These are phyloP conservation scores for Gobiocypris rarus DNA, from an alignment of 2,113 vertebrate species.

Conservation along the genomic window DNA sequence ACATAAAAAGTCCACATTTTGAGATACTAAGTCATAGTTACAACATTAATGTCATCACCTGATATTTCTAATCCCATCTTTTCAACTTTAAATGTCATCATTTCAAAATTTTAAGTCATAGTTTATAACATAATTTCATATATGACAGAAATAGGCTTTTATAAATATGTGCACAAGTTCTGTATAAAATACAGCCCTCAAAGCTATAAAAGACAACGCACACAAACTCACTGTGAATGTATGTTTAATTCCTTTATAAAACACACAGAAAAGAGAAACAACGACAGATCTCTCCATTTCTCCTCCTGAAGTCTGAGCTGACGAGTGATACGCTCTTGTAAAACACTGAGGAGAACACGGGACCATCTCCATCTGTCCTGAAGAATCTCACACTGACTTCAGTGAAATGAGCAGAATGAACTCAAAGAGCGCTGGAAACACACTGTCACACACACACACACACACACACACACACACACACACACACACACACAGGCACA, in stretches of 20 bases:
- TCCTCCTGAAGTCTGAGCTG: not conserved
- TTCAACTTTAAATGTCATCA: not conserved
- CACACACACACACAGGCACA: too few species aligned
- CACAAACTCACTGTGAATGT: not conserved
- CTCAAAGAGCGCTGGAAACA: constrained; percentile 82
- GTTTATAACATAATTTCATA: not conserved
- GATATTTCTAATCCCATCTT: not conserved
- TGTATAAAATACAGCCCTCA: not conserved
- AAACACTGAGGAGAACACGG: too few species aligned
- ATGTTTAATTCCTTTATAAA: not conserved
- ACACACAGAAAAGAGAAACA: not conserved
- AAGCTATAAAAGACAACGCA: not conserved
- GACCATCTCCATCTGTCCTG: not conserved
- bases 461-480: constrained; percentile 12
- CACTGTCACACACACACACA: constrained; percentile 68
- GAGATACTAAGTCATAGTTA: not conserved
- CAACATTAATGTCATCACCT: not conserved
- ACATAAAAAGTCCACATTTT: not conserved
- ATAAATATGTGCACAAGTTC: not conserved
- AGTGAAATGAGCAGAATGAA: constrained; percentile 79
- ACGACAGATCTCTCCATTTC: not conserved
- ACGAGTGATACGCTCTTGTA: too few species aligned
- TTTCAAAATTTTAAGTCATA: not conserved
- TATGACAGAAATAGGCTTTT: not conserved
- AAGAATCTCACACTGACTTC: not conserved